Conservation (phyloP, 2,113 vertebrate genomes). For the Engystomops pustulosus region DNA sequence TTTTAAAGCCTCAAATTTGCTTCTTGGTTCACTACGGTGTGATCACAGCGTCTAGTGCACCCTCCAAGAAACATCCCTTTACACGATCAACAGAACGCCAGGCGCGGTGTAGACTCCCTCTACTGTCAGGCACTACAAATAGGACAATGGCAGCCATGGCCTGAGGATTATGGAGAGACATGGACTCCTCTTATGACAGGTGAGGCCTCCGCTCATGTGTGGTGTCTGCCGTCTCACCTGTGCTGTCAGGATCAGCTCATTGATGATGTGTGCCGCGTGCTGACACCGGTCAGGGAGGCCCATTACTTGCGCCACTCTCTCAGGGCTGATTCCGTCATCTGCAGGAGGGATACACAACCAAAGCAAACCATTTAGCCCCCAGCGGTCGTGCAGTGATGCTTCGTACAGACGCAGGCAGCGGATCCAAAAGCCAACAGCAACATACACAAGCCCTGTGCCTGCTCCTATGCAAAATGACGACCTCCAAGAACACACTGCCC, state of each 20-base stretch:
- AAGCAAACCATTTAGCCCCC: constrained; percentile 39
- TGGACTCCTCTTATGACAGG: no score
- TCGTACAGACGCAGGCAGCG: neutral
- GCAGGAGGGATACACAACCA: constrained; percentile 58
- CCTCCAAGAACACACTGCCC: neutral
- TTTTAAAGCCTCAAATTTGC: no score
- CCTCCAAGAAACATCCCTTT: no score
- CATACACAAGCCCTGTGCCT: neutral
- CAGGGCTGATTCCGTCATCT: constrained; percentile 95
- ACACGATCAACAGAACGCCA: no score
- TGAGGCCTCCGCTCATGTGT: neutral
- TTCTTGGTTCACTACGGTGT: no score
- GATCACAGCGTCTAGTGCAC: no score
- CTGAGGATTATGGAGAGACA: no score
- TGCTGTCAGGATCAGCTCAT: constrained; percentile 93
- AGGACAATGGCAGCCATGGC: no score
- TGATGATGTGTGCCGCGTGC: constrained; percentile 94
- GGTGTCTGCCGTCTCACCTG: constrained; percentile 78
- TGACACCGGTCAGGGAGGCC: constrained; percentile 95
- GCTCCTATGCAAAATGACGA: neutral
- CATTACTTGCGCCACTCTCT: constrained; percentile 95
- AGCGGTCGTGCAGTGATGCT: neutral
- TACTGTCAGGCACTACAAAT: no score
- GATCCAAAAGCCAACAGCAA: neutral
- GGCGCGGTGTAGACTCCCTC: no score